These are phyloP conservation scores for Alaudala cheleensis DNA, from an alignment of 2,113 vertebrate species.

Conservation along the genomic window DNA sequence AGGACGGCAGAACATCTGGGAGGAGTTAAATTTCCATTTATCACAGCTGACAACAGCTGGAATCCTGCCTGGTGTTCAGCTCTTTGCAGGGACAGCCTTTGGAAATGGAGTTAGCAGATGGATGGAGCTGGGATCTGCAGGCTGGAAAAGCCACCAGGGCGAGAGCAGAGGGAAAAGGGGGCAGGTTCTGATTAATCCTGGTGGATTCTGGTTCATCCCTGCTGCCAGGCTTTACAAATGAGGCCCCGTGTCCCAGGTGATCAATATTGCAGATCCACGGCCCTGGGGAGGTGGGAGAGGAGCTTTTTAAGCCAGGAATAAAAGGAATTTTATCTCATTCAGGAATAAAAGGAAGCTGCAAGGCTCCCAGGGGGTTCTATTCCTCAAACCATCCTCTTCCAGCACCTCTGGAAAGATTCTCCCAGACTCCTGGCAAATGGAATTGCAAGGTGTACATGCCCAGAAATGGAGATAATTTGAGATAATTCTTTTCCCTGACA, in stretches of 20 bases:
- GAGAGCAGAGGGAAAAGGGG: not conserved
- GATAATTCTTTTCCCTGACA: too few relatives aligned
- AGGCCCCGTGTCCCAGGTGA: not conserved
- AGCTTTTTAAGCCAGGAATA: not conserved
- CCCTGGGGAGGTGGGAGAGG: not conserved
- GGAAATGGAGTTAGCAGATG: not conserved
- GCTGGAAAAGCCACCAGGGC: not conserved
- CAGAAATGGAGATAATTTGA: fast-evolving
- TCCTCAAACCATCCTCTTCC: not conserved
- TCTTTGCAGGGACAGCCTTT: not conserved
- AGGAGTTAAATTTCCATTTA: not conserved
- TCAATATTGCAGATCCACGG: not conserved
- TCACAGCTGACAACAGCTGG: not conserved
- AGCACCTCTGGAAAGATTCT: not conserved
- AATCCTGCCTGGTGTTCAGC: not conserved
- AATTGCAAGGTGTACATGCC: fast-evolving
- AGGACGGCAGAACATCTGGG: not conserved
- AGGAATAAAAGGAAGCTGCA: not conserved
- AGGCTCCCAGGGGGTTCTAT: fast-evolving
- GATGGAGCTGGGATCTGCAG: not conserved
- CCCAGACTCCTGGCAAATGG: not conserved
- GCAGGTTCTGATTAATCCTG: too few relatives aligned
- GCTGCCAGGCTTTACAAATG: not conserved
- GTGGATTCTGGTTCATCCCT: not conserved
- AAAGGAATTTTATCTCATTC: not conserved